These are phyloP conservation scores for Apotomis capreana DNA, from an alignment of 2,888 invertebrate species.

Conservation along the genomic window DNA sequence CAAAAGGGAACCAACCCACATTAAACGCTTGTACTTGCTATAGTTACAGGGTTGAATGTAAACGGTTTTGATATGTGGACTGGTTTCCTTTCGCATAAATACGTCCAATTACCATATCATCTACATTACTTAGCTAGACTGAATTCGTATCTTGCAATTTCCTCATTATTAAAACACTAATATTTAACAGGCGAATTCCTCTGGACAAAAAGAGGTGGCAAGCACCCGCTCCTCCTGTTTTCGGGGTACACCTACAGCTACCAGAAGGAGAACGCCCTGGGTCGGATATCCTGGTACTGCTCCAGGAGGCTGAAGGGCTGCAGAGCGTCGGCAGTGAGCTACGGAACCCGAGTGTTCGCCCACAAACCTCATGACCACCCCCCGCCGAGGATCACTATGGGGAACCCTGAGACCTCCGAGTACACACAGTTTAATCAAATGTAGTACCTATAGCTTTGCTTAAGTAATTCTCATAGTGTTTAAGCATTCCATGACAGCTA, in stretches of 20 bases:
- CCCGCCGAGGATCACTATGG: constrained; percentile 59
- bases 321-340: constrained; percentile 70
- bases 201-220: constrained; percentile 76
- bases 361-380: constrained; percentile 69
- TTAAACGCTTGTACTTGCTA: no score
- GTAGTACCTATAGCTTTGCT: no score
- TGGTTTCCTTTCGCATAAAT: no score
- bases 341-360: constrained; percentile 59
- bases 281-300: constrained; percentile 76
- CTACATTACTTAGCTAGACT: no score
- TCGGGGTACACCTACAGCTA: constrained; percentile 74
- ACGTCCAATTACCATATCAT: no score
- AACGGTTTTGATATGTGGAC: no score
- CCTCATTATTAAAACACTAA: background rate
- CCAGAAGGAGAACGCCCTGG: constrained; percentile 75
- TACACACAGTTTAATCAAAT: no score
- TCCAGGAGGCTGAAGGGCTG: constrained; percentile 75
- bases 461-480: background rate
- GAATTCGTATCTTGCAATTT: background rate
- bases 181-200: constrained; percentile 65
- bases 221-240: constrained; percentile 71
- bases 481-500: background rate
- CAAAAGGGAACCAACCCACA: no score
- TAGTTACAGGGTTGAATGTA: no score
- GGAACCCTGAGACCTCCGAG: background rate